Evolutionary conservation across 1,140 invertebrate species (phyloP).

Genomic region (Stegodyphus dumicola): DNA sequence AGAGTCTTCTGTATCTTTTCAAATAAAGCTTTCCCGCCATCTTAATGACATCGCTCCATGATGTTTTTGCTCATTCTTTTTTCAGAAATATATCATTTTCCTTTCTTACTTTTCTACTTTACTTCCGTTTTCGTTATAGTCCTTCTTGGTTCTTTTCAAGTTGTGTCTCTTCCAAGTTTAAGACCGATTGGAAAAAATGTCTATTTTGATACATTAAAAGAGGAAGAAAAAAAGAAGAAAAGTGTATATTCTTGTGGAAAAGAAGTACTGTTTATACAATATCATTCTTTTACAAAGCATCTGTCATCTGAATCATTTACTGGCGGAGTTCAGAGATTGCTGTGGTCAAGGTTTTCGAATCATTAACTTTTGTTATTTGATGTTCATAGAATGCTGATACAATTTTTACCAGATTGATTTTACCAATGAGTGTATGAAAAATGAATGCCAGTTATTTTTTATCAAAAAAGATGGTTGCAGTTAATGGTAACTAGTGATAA

Average conservation of each 20-base stretch:
- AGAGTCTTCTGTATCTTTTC: neutral
- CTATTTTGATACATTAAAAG: too few species aligned
- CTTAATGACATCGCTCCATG: conserved; percentile 40
- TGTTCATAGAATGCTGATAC: neutral
- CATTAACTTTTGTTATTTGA: neutral
- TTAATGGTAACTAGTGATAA: too few species aligned
- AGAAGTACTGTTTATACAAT: neutral
- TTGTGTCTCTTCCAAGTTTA: too few species aligned
- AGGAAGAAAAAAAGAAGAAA: too few species aligned
- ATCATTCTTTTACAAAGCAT: too few species aligned
- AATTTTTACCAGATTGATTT: neutral
- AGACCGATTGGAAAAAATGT: too few species aligned
- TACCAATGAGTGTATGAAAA: too few species aligned
- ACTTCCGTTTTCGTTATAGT: neutral
- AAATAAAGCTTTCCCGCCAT: conserved; percentile 30
- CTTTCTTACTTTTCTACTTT: conserved; percentile 3
- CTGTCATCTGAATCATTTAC: too few species aligned
- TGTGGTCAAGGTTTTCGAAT: neutral
- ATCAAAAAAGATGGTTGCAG: too few species aligned
- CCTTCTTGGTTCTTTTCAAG: neutral
- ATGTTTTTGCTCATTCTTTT: conserved; percentile 16
- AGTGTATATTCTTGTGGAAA: too few species aligned
- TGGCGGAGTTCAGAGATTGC: too few species aligned
- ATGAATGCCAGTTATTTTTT: too few species aligned
- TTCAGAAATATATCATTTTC: conserved; percentile 40